Conservation (phyloP, 92 coral and sea anemone genomes). For the Parazoanthus atlanticus region DNA sequence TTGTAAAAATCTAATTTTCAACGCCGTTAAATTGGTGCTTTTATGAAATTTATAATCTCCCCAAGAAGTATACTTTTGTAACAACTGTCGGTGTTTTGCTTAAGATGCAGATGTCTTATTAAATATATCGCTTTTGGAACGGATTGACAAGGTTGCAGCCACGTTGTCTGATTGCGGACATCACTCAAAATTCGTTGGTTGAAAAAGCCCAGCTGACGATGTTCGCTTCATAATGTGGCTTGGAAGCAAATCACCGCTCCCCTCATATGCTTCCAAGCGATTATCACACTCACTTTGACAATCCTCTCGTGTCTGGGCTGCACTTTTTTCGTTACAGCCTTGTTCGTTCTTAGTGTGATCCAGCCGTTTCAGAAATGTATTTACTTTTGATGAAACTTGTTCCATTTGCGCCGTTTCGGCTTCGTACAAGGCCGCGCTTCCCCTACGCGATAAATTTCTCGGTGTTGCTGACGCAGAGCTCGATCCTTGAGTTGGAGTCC, state of each 20-base stretch:
- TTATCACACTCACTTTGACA: not conserved
- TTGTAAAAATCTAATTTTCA: not conserved
- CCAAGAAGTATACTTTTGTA: not conserved
- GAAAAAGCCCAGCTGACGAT: constrained; percentile 51
- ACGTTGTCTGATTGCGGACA: not conserved
- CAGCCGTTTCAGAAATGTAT: constrained; percentile 71
- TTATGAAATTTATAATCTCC: not conserved
- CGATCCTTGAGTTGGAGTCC: constrained; percentile 49
- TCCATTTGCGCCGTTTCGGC: constrained; percentile 49
- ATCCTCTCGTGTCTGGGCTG: constrained; percentile 4
- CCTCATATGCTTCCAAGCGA: constrained; percentile 43
- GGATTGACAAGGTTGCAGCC: not conserved
- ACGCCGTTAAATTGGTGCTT: not conserved
- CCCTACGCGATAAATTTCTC: constrained; percentile 57
- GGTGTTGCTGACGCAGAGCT: constrained; percentile 59
- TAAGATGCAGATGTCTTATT: not conserved
- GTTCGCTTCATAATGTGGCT: constrained; percentile 43
- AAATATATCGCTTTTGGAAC: not conserved
- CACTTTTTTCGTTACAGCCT: not conserved
- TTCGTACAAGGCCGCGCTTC: constrained; percentile 62
- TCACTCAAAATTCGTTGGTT: constrained; percentile 75
- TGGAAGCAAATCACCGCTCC: constrained; percentile 3
- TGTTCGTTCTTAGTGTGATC: constrained; percentile 65
- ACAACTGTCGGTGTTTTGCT: not conserved
- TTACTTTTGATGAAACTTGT: constrained; percentile 75